Conservation (phyloP, 23 tunicate genomes). For the Styela plicata region DNA sequence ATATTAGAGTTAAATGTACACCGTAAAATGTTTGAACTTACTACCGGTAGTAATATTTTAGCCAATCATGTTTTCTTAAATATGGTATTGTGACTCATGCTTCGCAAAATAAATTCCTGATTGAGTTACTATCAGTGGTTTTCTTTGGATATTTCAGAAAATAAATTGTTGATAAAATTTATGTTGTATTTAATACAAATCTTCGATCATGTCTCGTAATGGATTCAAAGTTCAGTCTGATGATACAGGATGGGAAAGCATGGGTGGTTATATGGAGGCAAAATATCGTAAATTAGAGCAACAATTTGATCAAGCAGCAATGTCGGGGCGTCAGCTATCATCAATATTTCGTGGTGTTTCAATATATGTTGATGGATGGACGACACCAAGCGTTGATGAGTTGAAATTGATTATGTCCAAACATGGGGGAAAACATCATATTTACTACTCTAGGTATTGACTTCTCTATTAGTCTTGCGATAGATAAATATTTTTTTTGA, state of each 20-base stretch:
- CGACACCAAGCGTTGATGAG: conserved; percentile 71
- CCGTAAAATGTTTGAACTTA: too few relatives aligned
- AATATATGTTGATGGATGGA: conserved; percentile 89
- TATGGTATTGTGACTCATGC: too few relatives aligned
- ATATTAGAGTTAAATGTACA: too few relatives aligned
- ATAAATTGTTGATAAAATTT: neutral
- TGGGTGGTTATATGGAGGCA: conserved; percentile 81
- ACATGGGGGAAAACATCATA: conserved; percentile 88
- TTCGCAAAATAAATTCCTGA: too few relatives aligned
- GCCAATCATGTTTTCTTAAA: too few relatives aligned
- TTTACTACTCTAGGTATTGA: conserved; percentile 95
- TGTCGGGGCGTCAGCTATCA: conserved; percentile 24
- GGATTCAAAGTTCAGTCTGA: conserved; percentile 37
- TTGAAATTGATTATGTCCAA: conserved; percentile 76
- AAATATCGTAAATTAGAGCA: conserved; percentile 65
- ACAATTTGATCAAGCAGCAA: conserved; percentile 51
- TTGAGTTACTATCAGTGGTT: too few relatives aligned
- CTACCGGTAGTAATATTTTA: too few relatives aligned
- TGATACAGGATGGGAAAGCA: conserved; percentile 42
- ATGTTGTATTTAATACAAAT: neutral
- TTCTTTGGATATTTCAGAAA: neutral
- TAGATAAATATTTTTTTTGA: too few relatives aligned
- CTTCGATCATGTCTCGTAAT: conserved; percentile 47
- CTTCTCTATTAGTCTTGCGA: neutral
- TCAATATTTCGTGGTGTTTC: conserved; percentile 64